Conservation (phyloP, 2,113 vertebrate species). For the Beaufortia kweichowensis region DNA sequence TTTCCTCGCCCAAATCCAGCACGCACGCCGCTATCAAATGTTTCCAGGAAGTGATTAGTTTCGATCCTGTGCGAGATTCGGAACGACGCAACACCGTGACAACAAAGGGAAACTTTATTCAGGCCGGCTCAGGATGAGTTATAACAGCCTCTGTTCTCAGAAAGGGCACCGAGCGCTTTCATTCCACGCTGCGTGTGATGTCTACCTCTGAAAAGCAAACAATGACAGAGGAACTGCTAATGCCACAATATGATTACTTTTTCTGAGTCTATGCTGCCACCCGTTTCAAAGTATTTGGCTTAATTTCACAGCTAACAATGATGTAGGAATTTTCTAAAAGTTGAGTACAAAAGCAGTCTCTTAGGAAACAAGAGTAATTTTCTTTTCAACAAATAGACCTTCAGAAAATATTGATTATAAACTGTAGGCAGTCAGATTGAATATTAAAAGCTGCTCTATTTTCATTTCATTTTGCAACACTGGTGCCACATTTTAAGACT, state of each 20-base stretch:
- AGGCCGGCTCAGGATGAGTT: background rate
- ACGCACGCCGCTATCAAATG: constrained; percentile 18
- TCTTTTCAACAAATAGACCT: too few species aligned
- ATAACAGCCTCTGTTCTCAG: background rate
- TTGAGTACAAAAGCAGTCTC: too few species aligned
- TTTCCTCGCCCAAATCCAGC: background rate
- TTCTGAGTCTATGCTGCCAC: background rate
- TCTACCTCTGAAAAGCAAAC: constrained; percentile 1
- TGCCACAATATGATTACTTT: constrained; percentile 10
- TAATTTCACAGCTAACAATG: background rate
- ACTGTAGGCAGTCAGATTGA: too few species aligned
- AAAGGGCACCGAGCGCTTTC: background rate
- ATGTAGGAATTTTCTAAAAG: too few species aligned
- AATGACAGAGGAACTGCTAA: background rate
- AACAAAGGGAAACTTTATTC: constrained; percentile 41
- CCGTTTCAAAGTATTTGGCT: background rate
- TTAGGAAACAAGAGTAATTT: too few species aligned
- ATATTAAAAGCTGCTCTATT: too few species aligned
- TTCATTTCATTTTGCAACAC: too few species aligned
- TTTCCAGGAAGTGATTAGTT: constrained; percentile 39
- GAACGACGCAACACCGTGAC: background rate
- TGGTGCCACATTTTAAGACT: too few species aligned
- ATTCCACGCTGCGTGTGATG: background rate
- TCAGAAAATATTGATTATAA: too few species aligned
- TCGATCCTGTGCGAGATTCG: constrained; percentile 25